Evolutionary conservation across 2,888 invertebrate genomes (phyloP), one percentile per base, ranked within the genome.

Genomic region (Bibio marci): DNA sequence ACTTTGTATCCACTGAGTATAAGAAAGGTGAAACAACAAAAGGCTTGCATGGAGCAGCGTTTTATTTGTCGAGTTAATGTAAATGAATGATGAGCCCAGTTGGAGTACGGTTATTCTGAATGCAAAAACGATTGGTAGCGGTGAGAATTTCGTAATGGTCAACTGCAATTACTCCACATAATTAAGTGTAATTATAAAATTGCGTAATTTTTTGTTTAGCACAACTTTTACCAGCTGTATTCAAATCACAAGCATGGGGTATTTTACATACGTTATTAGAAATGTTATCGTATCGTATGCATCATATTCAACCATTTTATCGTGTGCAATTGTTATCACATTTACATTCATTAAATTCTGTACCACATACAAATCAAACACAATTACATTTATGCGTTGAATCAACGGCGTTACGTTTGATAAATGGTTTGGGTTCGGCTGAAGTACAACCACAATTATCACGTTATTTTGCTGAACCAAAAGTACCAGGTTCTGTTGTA

Each of bases 271-370:
- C 91, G 1, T 64, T 95, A 28, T 59, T 95, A 52, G 94, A 95
- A 61, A 94, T 95, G 92, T 92, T 94, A 58, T 90, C 88, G 43
- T 92, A 92, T 57, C 71, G 95, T 34, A 78, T 95, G 62, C 92
- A 94, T 58, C 94, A 95, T 59, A 91, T 94, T 47, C 92, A 91
- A 52, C 90, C 92, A 0, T 91, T 92, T 62, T 95, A 94, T 60
- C 69, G 92, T 38, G 86, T 94, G 10, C 92, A 94, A 50, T 65
- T 95, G 35, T 65, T 95, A 7, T 86, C 88, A 3, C 85, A 92
- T 59, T 73, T 94, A 43, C 91, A 94, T 59, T 86, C 86, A 19
- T 67, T 94, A 39, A 83, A 91, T 3, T 81, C 86, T 1, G 86
- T 88, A 22, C 86, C 90, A 3, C 91, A 91, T 60, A 88, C 91